Conservation (phyloP, 2,888 invertebrate species). For the Neria commutata region DNA sequence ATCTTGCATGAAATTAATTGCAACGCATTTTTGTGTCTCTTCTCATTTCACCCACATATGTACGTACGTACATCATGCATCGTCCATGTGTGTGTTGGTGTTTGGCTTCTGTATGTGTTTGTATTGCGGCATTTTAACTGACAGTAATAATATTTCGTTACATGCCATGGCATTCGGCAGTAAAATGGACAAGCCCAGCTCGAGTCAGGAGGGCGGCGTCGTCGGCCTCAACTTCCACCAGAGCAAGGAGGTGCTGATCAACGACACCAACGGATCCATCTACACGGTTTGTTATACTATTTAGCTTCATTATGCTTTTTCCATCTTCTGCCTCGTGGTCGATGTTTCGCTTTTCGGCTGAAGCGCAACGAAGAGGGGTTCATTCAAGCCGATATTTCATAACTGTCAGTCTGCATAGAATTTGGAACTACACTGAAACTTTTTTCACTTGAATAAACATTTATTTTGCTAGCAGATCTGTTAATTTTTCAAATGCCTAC, state of each 20-base stretch:
- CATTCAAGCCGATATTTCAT: too few relatives aligned
- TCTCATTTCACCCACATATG: slow-evolving; percentile 35
- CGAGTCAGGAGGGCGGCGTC: slow-evolving; percentile 85
- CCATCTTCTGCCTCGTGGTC: neutral
- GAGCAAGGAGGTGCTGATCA: slow-evolving; percentile 85
- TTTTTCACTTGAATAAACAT: too few relatives aligned
- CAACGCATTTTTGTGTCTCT: slow-evolving; percentile 19
- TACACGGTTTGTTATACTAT: slow-evolving; percentile 59
- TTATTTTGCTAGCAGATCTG: too few relatives aligned
- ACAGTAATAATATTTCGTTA: slow-evolving; percentile 78
- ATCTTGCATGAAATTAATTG: slow-evolving; percentile 22
- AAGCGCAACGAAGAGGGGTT: too few relatives aligned
- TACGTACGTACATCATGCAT: slow-evolving; percentile 23
- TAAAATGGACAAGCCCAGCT: slow-evolving; percentile 81
- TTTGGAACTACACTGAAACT: neutral
- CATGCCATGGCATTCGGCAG: slow-evolving; percentile 82
- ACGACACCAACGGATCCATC: slow-evolving; percentile 71
- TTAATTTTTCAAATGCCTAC: too few relatives aligned
- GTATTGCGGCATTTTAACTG: slow-evolving; percentile 29
- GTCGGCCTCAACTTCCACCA: slow-evolving; percentile 89
- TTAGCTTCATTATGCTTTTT: too few relatives aligned
- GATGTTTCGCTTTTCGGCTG: neutral
- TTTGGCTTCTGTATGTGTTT: slow-evolving; percentile 9
- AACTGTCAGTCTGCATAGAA: neutral
- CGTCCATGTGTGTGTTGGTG: slow-evolving; percentile 15